phyloP scores from a whole-genome alignment of 92 coral and sea anemone species.

The Epizoanthus illoricatus region DNA sequence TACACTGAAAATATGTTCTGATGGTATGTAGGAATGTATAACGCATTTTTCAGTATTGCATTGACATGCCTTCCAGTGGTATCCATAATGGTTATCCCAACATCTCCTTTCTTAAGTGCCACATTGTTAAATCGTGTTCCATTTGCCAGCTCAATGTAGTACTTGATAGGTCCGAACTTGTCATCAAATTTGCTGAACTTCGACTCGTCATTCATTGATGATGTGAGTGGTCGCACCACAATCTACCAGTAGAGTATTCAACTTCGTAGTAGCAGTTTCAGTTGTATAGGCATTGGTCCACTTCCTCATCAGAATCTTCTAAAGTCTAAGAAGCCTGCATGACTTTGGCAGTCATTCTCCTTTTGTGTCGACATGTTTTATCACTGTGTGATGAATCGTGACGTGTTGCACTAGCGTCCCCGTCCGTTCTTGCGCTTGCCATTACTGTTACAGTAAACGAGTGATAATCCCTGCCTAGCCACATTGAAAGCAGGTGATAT shows the following conservation, averaged over 20 bases:
- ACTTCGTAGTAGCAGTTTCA: neutral
- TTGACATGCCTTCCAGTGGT: constrained; percentile 39
- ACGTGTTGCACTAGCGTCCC: constrained; percentile 44
- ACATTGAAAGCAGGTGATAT: constrained; percentile 33
- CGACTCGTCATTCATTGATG: constrained; percentile 32
- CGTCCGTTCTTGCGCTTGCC: neutral
- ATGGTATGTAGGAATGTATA: constrained; percentile 32
- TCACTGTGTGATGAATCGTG: constrained; percentile 28
- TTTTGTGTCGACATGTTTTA: constrained; percentile 23
- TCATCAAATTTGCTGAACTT: constrained; percentile 49
- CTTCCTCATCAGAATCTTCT: constrained; percentile 27
- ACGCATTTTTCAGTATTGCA: neutral
- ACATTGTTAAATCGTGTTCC: constrained; percentile 49
- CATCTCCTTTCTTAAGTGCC: constrained; percentile 52
- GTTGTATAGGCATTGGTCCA: constrained; percentile 9
- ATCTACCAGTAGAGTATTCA: constrained; percentile 32
- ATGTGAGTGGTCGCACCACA: constrained; percentile 36
- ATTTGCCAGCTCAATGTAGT: constrained; percentile 52
- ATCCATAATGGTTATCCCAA: constrained; percentile 40
- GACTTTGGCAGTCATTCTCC: constrained; percentile 29
- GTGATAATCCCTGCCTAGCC: constrained; percentile 36
- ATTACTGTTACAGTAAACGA: constrained; percentile 5
- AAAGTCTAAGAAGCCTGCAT: constrained; percentile 25
- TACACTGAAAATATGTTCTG: constrained; percentile 52
- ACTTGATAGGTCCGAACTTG: constrained; percentile 34